Evolutionary conservation across 2,888 invertebrate species (phyloP).

Genomic region (Silvanus unidentatus): DNA sequence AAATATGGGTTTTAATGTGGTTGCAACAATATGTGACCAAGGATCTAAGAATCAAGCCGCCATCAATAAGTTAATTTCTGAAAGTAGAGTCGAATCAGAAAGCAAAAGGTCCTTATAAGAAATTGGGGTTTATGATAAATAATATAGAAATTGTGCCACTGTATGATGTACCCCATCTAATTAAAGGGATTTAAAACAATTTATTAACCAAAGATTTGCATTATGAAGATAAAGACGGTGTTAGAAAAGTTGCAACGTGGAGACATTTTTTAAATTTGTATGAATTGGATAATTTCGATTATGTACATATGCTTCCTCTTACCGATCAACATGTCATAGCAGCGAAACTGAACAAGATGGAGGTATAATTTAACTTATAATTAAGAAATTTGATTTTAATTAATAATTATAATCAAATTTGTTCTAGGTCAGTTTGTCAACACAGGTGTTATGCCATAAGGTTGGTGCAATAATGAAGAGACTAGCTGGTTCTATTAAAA

Average conservation of each 20-base stretch:
- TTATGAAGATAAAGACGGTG: not conserved
- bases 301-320: not conserved
- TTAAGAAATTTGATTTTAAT: too few species aligned
- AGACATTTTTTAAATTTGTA: not conserved
- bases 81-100: not conserved
- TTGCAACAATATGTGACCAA: conserved; percentile 6
- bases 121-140: not conserved
- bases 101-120: not conserved
- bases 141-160: not conserved
- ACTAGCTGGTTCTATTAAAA: not conserved
- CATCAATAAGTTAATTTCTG: not conserved
- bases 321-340: not conserved
- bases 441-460: not conserved
- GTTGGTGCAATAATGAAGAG: not conserved
- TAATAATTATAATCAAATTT: too few species aligned
- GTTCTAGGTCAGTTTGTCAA: not conserved
- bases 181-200: not conserved
- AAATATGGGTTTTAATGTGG: conserved; percentile 4
- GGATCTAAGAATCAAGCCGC: not conserved
- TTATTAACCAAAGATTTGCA: not conserved
- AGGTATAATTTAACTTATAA: not conserved
- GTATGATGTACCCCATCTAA: not conserved
- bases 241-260: not conserved
- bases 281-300: not conserved
- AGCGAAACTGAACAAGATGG: not conserved